Base-by-base conservation (phyloP, 1,140 invertebrate species). In the Drosophila auraria region DNA sequence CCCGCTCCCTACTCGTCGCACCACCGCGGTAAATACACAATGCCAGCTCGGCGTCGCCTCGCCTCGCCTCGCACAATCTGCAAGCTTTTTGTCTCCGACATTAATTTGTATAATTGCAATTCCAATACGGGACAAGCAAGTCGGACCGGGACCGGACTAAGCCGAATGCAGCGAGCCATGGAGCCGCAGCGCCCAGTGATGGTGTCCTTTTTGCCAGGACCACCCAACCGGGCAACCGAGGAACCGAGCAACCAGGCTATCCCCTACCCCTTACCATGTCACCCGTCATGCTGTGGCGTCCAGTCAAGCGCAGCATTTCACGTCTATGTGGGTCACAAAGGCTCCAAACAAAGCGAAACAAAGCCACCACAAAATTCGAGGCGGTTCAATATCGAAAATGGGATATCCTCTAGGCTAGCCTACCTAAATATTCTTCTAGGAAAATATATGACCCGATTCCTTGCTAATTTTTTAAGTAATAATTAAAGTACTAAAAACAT, bases 101-200 rank as follows among this genome's bases (percentile, higher is more conserved):
- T 84, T 86, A 86, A 86, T 84, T 86, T 86, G 78, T 86, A 86
- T 84, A 86, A 84, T 84, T 84, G 82, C 77, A 84, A 61, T 51
- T 77, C 71, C 79, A 81, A 81, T 77, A 82, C 54, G 62, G 58
- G 47, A 65, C 76, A 66, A 23, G 38, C 53, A 57, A 57, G 56
- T 27, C 50, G 45, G 30, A 17, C 15, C 61, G 6, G 58, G 27
- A 17, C 42, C 62, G 49, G 30, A n/a, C 15, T 54, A 54, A 38
- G 30, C 44, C 62, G 56, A 59, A 44, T 71, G 66, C 70, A 73
- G 44, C 70, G 66, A 50, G 70, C 66, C 70, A 51, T 70, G 1
- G 65, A 6, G 15, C 40, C 40, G n/a, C 15, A 7, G 45, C 27
- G 38, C 63, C 40, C 49, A 45, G 33, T 54, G 53, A 20, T 20